phyloP scores from a whole-genome alignment of 2,113 vertebrate species.

The Hemiscyllium ocellatum region DNA sequence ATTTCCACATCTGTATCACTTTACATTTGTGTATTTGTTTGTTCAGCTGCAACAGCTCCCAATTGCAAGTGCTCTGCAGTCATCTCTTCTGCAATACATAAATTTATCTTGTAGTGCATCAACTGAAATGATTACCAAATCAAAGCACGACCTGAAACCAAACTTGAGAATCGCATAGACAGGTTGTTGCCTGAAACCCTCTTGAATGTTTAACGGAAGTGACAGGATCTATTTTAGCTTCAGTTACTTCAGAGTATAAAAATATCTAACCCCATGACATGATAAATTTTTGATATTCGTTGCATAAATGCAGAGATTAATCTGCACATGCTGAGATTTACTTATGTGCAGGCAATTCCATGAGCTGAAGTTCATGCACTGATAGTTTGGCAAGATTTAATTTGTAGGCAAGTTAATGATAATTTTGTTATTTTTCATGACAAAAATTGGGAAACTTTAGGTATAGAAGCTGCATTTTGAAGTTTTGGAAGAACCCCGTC shows the following conservation, averaged over 20 bases:
- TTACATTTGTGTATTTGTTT: neutral
- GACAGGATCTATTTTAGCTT: conserved; percentile 17
- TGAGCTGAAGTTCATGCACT: neutral
- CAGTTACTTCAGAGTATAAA: neutral
- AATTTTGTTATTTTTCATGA: neutral
- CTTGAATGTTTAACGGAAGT: neutral
- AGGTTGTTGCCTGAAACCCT: neutral
- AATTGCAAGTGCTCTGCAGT: neutral
- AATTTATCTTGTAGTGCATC: neutral
- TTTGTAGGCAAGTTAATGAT: neutral
- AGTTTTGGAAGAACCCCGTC: neutral
- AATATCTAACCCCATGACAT: neutral
- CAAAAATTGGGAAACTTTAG: neutral
- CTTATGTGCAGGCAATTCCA: neutral
- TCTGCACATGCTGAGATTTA: neutral
- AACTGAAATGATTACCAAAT: neutral
- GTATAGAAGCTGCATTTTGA: too few relatives aligned
- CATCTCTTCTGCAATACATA: neutral
- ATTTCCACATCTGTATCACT: neutral
- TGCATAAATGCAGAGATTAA: neutral
- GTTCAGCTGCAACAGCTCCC: neutral
- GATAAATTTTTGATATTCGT: neutral
- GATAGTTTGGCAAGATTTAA: neutral
- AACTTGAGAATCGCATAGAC: neutral
- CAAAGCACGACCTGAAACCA: neutral